Conservation (phyloP, 2,888 invertebrate genomes). For the Steinernema carpocapsae region DNA sequence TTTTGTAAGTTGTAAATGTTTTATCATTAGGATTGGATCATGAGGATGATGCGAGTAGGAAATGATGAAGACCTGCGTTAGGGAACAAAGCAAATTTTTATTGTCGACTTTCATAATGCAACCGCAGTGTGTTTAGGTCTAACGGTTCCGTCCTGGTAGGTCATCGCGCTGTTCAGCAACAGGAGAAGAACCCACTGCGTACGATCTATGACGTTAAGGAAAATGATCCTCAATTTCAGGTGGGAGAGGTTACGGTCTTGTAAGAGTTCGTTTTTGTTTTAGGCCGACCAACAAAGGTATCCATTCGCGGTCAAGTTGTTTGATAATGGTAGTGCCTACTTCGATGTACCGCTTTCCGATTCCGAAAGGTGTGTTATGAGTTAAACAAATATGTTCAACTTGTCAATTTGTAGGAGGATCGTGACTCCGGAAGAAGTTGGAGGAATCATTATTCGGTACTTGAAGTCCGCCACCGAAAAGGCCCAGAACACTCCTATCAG, state of each 20-base stretch:
- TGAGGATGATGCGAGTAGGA: too few species aligned
- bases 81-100: too few species aligned
- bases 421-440: conserved; percentile 67
- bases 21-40: too few species aligned
- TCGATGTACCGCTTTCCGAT: conserved; percentile 60
- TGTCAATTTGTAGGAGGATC: conserved; percentile 41
- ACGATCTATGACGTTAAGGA: conserved; percentile 72
- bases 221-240: conserved; percentile 65
- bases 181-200: conserved; percentile 71
- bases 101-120: too few species aligned
- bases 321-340: conserved; percentile 58
- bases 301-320: conserved; percentile 64
- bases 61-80: too few species aligned
- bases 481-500: conserved; percentile 43
- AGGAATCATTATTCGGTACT: conserved; percentile 59
- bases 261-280: conserved; percentile 37
- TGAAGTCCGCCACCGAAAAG: conserved; percentile 56
- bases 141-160: conserved; percentile 71
- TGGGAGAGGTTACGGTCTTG: too few species aligned
- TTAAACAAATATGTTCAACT: conserved; percentile 23
- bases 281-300: conserved; percentile 65
- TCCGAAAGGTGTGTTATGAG: conserved; percentile 47
- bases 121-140: conserved; percentile 57
- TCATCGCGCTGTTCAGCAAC: conserved; percentile 71
- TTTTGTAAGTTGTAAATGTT: conserved; percentile 63